These are phyloP conservation scores for Arnoldichthys spilopterus DNA, from an alignment of 2,797 vertebrate species.

Conservation along the genomic window DNA sequence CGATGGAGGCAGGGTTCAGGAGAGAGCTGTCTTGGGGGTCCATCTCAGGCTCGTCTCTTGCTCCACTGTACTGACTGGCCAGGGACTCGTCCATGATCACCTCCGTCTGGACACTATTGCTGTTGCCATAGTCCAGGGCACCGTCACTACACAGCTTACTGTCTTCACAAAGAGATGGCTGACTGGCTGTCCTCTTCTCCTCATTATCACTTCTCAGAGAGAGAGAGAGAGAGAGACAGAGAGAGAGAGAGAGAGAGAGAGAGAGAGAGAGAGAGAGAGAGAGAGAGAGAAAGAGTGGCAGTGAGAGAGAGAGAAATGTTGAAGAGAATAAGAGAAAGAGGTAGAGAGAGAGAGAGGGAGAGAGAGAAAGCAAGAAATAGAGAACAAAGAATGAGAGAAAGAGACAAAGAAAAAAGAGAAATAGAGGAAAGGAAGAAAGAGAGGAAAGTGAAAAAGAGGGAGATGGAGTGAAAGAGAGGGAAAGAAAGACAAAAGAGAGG, in stretches of 20 bases:
- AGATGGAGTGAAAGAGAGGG: background rate
- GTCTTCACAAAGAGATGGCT: conserved; percentile 86
- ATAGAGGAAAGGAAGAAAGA: background rate
- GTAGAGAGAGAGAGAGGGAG: background rate
- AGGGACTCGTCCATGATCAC: conserved; percentile 90
- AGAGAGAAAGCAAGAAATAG: background rate
- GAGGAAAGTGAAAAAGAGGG: conserved; percentile 22
- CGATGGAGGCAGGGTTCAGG: conserved; percentile 67
- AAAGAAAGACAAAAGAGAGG: background rate
- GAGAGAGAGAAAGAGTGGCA: background rate
- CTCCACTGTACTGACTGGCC: conserved; percentile 88
- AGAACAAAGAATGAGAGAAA: background rate
- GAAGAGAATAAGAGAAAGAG: background rate
- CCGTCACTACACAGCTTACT: conserved; percentile 87
- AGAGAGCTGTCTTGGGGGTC: conserved; percentile 78
- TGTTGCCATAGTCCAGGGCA: conserved; percentile 86
- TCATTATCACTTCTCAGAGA: conserved; percentile 82
- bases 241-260: background rate
- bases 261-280: background rate
- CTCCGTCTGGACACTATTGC: conserved; percentile 86
- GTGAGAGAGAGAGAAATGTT: background rate
- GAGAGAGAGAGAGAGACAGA: background rate
- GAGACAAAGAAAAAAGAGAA: background rate
- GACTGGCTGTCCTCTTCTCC: conserved; percentile 89
- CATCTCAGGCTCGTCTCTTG: conserved; percentile 76